Percentiles rank a stretch among this genome's conserved stretches.
Evolutionary conservation across 2,113 vertebrate genomes (phyloP).

Genomic region (Gopherus flavomarginatus): DNA sequence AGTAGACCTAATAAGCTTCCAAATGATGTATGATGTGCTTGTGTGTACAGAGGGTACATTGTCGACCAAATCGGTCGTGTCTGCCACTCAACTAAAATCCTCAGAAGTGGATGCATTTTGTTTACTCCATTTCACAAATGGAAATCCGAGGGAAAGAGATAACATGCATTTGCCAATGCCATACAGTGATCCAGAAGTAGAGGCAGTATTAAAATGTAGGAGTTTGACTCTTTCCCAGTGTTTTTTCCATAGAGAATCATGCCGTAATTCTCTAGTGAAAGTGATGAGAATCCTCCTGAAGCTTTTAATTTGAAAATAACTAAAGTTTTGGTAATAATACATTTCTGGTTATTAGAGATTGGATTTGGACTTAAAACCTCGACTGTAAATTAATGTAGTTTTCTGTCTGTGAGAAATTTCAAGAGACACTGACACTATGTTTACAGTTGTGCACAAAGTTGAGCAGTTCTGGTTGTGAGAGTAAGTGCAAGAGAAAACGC

Average conservation of each 20-base stretch:
- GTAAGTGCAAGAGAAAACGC: conserved; percentile 30
- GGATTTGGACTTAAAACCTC: not conserved
- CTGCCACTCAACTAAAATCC: not conserved
- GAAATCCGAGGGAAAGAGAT: conserved; percentile 2
- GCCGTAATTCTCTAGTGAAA: not conserved
- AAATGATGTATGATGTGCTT: not conserved
- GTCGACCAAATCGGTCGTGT: not conserved
- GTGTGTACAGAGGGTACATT: not conserved
- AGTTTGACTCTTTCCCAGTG: not conserved
- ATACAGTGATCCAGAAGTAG: not conserved
- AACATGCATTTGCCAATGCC: not conserved
- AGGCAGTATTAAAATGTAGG: conserved; percentile 13
- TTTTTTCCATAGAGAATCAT: conserved; percentile 10
- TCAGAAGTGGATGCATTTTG: not conserved
- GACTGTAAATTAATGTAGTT: not conserved
- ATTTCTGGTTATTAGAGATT: not conserved
- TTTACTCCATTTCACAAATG: not conserved
- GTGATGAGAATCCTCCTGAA: not conserved
- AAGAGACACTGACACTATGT: not conserved
- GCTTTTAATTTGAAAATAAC: not conserved
- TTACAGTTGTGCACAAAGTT: conserved; percentile 22
- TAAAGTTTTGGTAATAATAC: not conserved
- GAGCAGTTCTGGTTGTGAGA: conserved; percentile 19
- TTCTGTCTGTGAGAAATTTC: conserved; percentile 16
- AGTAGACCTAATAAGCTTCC: not conserved